A percentile compares a stretch with the other conserved stretches of the same genome.
These are phyloP conservation scores for Deroplatys truncata DNA, from an alignment of 2,888 invertebrate genomes.

Conservation along the genomic window DNA sequence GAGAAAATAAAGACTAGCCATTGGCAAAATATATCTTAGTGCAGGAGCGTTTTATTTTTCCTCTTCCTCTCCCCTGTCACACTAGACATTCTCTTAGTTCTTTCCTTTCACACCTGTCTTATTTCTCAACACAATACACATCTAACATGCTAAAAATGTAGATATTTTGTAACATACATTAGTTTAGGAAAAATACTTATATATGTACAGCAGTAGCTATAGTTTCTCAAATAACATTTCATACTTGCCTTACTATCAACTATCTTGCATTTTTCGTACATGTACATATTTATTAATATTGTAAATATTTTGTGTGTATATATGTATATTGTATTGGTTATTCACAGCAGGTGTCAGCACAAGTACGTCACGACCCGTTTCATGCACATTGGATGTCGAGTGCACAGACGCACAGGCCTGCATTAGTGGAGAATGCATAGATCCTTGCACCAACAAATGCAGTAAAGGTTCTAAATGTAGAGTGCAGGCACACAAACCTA, in stretches of 20 bases:
- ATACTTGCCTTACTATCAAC: not conserved
- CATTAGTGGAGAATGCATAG: slow-evolving; percentile 75
- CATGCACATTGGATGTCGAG: slow-evolving; percentile 78
- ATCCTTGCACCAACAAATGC: slow-evolving; percentile 77
- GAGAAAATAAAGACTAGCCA: not conserved
- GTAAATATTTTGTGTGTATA: slow-evolving; percentile 36
- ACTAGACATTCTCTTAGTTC: slow-evolving; percentile 15
- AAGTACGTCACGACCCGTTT: slow-evolving; percentile 43
- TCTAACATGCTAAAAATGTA: slow-evolving; percentile 31
- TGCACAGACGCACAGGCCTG: slow-evolving; percentile 80
- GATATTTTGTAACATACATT: slow-evolving; percentile 3
- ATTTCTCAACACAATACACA: slow-evolving; percentile 28
- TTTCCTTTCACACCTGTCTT: slow-evolving; percentile 25
- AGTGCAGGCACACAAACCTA: slow-evolving; percentile 77
- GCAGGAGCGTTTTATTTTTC: slow-evolving; percentile 14
- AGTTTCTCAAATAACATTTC: not conserved
- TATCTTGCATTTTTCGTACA: slow-evolving; percentile 10
- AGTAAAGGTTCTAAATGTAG: slow-evolving; percentile 68
- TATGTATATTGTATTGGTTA: slow-evolving; percentile 39
- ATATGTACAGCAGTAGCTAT: slow-evolving; percentile 1
- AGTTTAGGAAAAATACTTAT: not conserved
- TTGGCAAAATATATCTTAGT: not conserved
- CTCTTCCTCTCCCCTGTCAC: slow-evolving; percentile 29
- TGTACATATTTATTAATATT: slow-evolving; percentile 27
- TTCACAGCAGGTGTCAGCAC: slow-evolving; percentile 44